Conservation (phyloP, 2,113 vertebrate species). For the Takifugu flavidus region DNA sequence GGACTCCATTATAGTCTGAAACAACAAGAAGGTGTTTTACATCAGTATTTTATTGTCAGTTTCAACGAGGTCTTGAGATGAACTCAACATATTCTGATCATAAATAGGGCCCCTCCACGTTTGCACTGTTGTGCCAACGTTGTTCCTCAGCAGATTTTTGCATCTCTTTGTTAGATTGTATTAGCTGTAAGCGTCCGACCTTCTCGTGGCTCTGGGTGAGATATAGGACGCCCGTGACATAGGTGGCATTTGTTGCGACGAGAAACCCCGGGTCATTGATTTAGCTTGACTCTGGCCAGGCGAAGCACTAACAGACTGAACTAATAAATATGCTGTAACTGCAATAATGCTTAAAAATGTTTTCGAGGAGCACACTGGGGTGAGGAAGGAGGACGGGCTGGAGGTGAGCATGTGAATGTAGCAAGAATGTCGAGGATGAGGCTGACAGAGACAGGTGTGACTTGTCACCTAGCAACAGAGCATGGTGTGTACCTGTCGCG, state of each 20-base stretch:
- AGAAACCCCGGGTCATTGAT: not conserved
- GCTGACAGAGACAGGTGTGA: not conserved
- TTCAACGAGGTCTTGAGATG: too few species aligned
- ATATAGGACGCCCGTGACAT: not conserved
- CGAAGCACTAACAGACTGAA: not conserved
- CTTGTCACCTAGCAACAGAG: not conserved
- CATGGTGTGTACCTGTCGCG: not conserved
- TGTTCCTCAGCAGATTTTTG: too few species aligned
- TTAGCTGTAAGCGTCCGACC: too few species aligned
- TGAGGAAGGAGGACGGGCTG: not conserved
- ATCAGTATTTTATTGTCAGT: too few species aligned
- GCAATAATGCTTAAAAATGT: not conserved
- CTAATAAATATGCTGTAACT: not conserved
- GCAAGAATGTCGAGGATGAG: not conserved
- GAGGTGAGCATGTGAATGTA: not conserved
- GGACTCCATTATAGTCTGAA: too few species aligned
- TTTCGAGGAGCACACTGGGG: not conserved
- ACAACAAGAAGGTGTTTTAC: too few species aligned
- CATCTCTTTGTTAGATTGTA: too few species aligned
- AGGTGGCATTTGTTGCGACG: not conserved
- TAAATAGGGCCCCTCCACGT: too few species aligned
- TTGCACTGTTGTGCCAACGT: too few species aligned
- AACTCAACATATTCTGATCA: too few species aligned
- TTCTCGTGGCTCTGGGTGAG: too few species aligned
- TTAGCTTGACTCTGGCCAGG: not conserved